These are phyloP conservation scores for Xenops minutus DNA, from an alignment of 2,797 vertebrate genomes.

Conservation along the genomic window DNA sequence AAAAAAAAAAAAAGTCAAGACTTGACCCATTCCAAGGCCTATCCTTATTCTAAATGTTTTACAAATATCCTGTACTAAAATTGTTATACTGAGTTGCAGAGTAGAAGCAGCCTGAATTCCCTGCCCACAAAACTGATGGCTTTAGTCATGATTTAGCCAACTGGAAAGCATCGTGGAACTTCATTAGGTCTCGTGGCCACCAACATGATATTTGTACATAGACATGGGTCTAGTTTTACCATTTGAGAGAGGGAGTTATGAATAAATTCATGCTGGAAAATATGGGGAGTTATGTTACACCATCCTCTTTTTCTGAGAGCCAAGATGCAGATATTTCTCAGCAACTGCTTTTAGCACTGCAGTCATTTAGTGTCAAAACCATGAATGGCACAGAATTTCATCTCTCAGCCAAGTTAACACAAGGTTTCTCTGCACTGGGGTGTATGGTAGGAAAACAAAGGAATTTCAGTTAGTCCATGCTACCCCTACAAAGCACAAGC, in stretches of 20 bases:
- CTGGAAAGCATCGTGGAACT: not conserved
- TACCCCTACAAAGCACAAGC: not conserved
- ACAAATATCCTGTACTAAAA: not conserved
- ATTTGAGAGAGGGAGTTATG: not conserved
- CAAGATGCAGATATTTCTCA: not conserved
- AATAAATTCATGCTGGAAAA: not conserved
- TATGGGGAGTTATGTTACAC: not conserved
- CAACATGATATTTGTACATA: not conserved
- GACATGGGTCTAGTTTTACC: not conserved
- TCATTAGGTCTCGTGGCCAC: not conserved
- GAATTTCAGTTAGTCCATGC: not conserved
- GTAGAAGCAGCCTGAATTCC: not conserved
- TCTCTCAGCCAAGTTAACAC: not conserved
- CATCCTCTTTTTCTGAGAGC: not conserved
- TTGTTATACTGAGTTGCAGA: not conserved
- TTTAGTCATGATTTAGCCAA: not conserved
- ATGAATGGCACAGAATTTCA: not conserved
- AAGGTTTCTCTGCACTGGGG: not conserved
- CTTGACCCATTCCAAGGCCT: accelerated
- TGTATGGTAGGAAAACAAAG: not conserved
- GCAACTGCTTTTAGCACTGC: not conserved
- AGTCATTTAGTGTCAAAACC: not conserved
- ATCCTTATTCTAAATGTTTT: not conserved
- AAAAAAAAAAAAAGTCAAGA: not conserved
- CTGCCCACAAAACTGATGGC: not conserved